Conservation (phyloP, 2,797 vertebrate genomes). For the Hypotaenidia philippensis region DNA sequence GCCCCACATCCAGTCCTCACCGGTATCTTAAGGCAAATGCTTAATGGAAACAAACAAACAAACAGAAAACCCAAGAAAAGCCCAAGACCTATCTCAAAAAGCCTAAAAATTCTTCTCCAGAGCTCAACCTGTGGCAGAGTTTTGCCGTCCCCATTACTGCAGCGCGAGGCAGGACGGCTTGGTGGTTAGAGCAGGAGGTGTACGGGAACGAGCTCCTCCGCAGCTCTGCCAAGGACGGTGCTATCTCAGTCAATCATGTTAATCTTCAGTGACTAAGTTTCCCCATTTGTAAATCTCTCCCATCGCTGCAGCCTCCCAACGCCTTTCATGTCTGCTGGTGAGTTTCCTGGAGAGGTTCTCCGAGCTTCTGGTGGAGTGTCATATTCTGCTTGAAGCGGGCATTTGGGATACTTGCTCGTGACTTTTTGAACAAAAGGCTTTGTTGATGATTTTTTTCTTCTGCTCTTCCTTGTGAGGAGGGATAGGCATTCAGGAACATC, state of each 20-base stretch:
- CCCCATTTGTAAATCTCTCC: conserved; percentile 21
- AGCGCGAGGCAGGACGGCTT: background rate
- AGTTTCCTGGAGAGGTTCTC: conserved; percentile 36
- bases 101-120: background rate
- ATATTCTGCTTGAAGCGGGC: background rate
- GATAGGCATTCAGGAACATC: background rate
- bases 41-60: background rate
- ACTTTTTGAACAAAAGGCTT: conserved; percentile 1
- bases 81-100: background rate
- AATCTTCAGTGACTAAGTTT: conserved; percentile 17
- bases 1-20: background rate
- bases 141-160: background rate
- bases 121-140: background rate
- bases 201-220: background rate
- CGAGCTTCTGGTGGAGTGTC: background rate
- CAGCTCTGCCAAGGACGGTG: background rate
- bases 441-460: background rate
- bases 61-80: background rate
- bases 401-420: background rate
- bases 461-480: background rate
- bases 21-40: background rate
- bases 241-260: background rate
- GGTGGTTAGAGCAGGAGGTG: background rate
- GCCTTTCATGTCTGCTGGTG: conserved; percentile 27
- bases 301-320: conserved; percentile 10